Evolutionary conservation across 53 echinoderm and acorn worm species (phyloP).

Genomic region (Apostichopus leukothele): DNA sequence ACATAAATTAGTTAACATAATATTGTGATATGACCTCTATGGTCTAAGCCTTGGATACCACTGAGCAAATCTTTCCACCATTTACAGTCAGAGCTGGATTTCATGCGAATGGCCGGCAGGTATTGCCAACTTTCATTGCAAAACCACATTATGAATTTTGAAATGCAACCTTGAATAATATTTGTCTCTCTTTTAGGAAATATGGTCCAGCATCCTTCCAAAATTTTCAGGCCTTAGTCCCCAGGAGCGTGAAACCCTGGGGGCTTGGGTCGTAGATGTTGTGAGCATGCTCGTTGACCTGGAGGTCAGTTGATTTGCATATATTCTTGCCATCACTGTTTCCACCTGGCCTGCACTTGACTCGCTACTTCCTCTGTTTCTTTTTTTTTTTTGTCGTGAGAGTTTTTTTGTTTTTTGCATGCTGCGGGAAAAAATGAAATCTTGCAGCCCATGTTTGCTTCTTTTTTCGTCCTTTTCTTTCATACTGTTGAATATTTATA

Average conservation of each 20-base stretch:
- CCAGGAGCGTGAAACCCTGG: slow-evolving; percentile 90
- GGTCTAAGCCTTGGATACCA: too few species aligned
- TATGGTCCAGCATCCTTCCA: slow-evolving; percentile 92
- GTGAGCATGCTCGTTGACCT: slow-evolving; percentile 99
- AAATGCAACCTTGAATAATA: background rate
- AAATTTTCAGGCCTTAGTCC: slow-evolving; percentile 88
- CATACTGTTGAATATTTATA: background rate
- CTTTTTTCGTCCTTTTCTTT: background rate
- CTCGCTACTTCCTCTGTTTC: background rate
- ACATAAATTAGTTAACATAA: too few species aligned
- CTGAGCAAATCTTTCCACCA: too few species aligned
- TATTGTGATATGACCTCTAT: too few species aligned
- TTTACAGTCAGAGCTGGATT: too few species aligned
- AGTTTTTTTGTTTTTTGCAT: background rate
- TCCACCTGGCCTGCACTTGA: slow-evolving; percentile 19
- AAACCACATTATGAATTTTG: background rate
- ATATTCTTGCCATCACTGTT: slow-evolving; percentile 40
- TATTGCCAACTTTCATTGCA: background rate
- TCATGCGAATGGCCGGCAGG: too few species aligned
- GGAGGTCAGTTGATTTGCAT: slow-evolving; percentile 95
- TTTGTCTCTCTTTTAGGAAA: slow-evolving; percentile 70
- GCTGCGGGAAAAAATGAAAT: background rate
- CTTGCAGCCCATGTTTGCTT: background rate
- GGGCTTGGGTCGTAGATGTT: slow-evolving; percentile 97
- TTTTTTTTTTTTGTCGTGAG: slow-evolving; percentile 3